Percentiles rank a stretch among this genome's conserved stretches.
Conservation (phyloP, 2,888 invertebrate species). For the Heteromyza rotundicornis region DNA sequence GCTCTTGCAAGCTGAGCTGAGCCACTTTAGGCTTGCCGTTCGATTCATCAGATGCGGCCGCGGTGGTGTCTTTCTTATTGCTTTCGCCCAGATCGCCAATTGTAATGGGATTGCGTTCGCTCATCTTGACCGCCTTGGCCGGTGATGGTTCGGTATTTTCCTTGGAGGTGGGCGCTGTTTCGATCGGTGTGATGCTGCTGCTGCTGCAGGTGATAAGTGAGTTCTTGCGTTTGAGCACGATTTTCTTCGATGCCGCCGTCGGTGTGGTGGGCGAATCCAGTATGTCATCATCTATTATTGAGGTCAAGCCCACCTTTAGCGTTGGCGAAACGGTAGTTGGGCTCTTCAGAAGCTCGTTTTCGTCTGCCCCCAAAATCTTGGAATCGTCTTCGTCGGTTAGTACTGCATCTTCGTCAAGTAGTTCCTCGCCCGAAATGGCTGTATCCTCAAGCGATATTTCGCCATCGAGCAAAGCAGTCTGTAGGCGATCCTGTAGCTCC, state of each 20-base stretch:
- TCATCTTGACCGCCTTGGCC: slow-evolving; percentile 68
- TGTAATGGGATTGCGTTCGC: slow-evolving; percentile 52
- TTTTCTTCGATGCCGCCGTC: slow-evolving; percentile 44
- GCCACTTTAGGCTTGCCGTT: slow-evolving; percentile 63
- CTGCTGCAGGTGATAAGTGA: slow-evolving; percentile 34
- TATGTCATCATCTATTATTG: background rate
- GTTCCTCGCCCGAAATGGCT: slow-evolving; percentile 62
- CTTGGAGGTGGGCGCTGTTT: slow-evolving; percentile 34
- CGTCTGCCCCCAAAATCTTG: slow-evolving; percentile 50
- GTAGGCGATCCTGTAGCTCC: slow-evolving; percentile 79
- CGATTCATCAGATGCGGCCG: slow-evolving; percentile 25
- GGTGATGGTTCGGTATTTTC: slow-evolving; percentile 57
- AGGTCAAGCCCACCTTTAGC: slow-evolving; percentile 12
- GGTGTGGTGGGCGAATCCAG: slow-evolving; percentile 16
- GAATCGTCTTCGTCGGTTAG: slow-evolving; percentile 63
- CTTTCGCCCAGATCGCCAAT: slow-evolving; percentile 31
- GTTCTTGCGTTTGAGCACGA: slow-evolving; percentile 54
- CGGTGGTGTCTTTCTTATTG: slow-evolving; percentile 54
- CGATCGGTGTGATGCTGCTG: slow-evolving; percentile 1
- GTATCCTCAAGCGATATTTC: slow-evolving; percentile 59
- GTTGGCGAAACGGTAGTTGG: slow-evolving; percentile 42
- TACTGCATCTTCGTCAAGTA: slow-evolving; percentile 65
- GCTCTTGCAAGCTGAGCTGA: slow-evolving; percentile 67
- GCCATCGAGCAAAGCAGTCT: slow-evolving; percentile 66
- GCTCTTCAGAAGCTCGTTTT: slow-evolving; percentile 55